A percentile compares a stretch with the other conserved stretches of the same genome.
phyloP scores from a whole-genome alignment of 2,888 invertebrate species.

The Megalurothrips usitatus region DNA sequence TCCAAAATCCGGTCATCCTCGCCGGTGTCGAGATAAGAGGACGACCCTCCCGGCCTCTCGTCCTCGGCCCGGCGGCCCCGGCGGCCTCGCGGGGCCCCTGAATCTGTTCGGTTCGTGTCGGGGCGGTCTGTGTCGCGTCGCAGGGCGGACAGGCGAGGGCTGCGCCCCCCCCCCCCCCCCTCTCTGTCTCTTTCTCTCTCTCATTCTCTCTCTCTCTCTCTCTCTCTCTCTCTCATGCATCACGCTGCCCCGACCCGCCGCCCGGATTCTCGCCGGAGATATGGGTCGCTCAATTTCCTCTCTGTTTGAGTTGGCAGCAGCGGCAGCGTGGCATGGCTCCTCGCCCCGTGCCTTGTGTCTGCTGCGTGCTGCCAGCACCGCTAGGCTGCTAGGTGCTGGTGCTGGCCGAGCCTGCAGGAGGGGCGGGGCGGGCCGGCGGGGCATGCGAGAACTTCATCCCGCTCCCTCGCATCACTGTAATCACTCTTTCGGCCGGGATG shows the following conservation, averaged over 20 bases:
- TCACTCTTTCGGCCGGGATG: neutral
- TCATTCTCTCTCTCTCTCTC: neutral
- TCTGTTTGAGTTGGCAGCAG: neutral
- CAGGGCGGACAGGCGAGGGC: neutral
- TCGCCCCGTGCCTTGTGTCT: too few species aligned
- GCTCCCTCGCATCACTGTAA: neutral
- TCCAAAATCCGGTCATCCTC: too few species aligned
- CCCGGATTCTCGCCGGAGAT: neutral
- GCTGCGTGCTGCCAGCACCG: too few species aligned
- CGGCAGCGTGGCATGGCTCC: too few species aligned
- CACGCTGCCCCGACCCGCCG: neutral
- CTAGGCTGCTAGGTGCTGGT: too few species aligned
- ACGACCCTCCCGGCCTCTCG: neutral
- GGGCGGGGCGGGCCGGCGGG: neutral
- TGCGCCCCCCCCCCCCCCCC: neutral
- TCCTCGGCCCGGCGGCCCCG: neutral
- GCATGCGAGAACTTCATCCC: neutral
- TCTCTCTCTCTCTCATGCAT: neutral
- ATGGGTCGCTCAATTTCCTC: constrained; percentile 6
- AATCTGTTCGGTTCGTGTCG: too few species aligned
- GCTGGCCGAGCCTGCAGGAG: too few species aligned
- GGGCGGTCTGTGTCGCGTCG: neutral
- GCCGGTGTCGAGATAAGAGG: neutral
- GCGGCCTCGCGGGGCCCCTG: neutral
- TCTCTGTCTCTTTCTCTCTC: neutral